phyloP scores from a whole-genome alignment of 2,888 invertebrate species.

The Andrena fulva region DNA sequence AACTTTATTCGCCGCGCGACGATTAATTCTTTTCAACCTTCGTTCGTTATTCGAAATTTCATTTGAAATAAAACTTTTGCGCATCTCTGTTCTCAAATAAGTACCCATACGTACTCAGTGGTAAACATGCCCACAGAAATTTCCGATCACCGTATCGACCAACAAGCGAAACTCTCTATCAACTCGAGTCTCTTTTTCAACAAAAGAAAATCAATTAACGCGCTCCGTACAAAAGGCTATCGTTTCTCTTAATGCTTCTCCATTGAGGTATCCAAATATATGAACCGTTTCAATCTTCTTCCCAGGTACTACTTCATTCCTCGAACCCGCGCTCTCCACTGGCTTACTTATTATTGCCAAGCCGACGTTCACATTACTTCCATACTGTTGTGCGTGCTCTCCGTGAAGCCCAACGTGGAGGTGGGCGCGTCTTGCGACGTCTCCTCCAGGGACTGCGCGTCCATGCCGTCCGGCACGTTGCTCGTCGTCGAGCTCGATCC shows the following conservation, averaged over 20 bases:
- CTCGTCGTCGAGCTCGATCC: constrained; percentile 80
- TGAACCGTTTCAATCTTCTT: constrained; percentile 47
- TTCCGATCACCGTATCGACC: constrained; percentile 28
- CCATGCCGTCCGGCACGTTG: constrained; percentile 79
- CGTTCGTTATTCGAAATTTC: no score
- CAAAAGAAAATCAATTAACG: constrained; percentile 24
- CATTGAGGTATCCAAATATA: constrained; percentile 63
- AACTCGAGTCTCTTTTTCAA: constrained; percentile 10
- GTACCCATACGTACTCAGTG: not conserved
- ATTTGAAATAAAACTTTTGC: not conserved
- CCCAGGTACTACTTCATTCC: constrained; percentile 68
- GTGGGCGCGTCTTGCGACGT: constrained; percentile 79
- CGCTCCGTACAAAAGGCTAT: constrained; percentile 39
- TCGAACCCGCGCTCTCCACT: constrained; percentile 48
- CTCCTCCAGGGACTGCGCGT: constrained; percentile 79
- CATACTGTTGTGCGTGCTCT: constrained; percentile 83
- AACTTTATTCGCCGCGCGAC: no score
- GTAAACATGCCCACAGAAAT: constrained; percentile 5
- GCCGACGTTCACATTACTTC: constrained; percentile 82
- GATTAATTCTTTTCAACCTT: no score
- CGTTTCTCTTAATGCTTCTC: constrained; percentile 27
- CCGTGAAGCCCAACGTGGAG: constrained; percentile 81
- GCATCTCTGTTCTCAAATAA: not conserved
- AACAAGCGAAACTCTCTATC: constrained; percentile 9
- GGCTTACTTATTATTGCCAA: constrained; percentile 39